These are phyloP conservation scores for Harlomillsia oculata DNA, from an alignment of 1,140 invertebrate genomes.

Conservation along the genomic window DNA sequence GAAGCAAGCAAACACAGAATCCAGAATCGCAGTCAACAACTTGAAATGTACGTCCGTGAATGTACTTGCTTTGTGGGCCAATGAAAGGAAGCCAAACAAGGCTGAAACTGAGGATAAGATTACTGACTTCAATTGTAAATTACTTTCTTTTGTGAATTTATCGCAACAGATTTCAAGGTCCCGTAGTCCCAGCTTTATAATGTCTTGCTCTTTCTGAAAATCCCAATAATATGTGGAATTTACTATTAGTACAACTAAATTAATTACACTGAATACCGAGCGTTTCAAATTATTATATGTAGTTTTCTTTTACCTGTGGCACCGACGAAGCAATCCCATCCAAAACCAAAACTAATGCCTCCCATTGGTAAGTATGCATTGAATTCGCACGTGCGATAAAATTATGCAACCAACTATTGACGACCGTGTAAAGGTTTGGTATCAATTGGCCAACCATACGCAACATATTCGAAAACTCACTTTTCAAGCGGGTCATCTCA, in stretches of 20 bases:
- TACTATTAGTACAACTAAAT: not conserved
- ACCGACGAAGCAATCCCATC: constrained; percentile 23
- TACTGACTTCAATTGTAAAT: constrained; percentile 23
- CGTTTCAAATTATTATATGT: not conserved
- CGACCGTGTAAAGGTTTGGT: constrained; percentile 20
- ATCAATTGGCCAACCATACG: constrained; percentile 9
- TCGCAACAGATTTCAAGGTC: constrained; percentile 17
- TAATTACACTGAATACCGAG: no score
- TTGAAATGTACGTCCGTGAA: constrained; percentile 8
- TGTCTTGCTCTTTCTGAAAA: constrained; percentile 24
- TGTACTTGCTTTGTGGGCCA: not conserved
- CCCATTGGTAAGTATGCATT: constrained; percentile 27
- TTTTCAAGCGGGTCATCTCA: constrained; percentile 21
- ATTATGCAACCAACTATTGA: constrained; percentile 22
- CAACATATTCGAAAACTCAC: constrained; percentile 22
- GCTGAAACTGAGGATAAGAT: constrained; percentile 28
- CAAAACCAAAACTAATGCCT: constrained; percentile 19
- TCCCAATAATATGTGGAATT: not conserved
- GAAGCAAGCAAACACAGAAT: constrained; percentile 22
- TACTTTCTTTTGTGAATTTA: constrained; percentile 16
- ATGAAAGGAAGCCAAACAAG: constrained; percentile 24
- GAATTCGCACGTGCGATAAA: constrained; percentile 8
- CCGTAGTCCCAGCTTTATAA: constrained; percentile 16
- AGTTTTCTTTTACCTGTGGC: constrained; percentile 18
- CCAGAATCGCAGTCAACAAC: constrained; percentile 21